Conservation (phyloP, 2,888 invertebrate genomes). For the Lepidochitona cinerea region DNA sequence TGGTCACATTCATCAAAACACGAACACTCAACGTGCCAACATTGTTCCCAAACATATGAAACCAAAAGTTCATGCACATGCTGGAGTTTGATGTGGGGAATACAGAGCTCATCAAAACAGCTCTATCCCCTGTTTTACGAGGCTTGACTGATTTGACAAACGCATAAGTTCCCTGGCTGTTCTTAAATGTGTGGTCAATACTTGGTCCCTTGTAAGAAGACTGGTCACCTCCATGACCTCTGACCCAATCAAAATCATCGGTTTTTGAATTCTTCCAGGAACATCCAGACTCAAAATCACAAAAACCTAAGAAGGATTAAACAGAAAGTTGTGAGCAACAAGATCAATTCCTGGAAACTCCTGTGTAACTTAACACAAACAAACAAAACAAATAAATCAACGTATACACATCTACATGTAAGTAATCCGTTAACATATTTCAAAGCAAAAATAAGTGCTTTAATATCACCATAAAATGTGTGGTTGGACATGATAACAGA, state of each 20-base stretch:
- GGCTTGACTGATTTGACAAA: constrained; percentile 50
- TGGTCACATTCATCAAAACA: constrained; percentile 41
- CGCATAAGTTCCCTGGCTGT: constrained; percentile 55
- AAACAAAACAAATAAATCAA: too few species aligned
- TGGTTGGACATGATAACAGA: too few species aligned
- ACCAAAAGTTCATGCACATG: constrained; percentile 25
- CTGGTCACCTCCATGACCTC: constrained; percentile 53
- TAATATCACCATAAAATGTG: too few species aligned
- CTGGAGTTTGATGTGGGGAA: not conserved
- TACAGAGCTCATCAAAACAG: not conserved
- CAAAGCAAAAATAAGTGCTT: too few species aligned
- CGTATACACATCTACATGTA: too few species aligned
- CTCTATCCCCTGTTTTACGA: constrained; percentile 18
- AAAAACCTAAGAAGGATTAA: constrained; percentile 32
- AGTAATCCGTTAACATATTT: too few species aligned
- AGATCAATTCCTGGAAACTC: too few species aligned
- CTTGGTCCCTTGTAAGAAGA: constrained; percentile 52
- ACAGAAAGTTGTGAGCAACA: not conserved
- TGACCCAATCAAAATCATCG: constrained; percentile 63
- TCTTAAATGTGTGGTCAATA: constrained; percentile 58
- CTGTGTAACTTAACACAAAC: too few species aligned
- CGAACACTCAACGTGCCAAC: constrained; percentile 40
- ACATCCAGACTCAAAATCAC: constrained; percentile 64
- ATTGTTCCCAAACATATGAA: constrained; percentile 54
- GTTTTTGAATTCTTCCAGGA: constrained; percentile 50